These are phyloP conservation scores for Stylophora pistillata DNA, from an alignment of 64 coral and sea anemone genomes.

Conservation along the genomic window DNA sequence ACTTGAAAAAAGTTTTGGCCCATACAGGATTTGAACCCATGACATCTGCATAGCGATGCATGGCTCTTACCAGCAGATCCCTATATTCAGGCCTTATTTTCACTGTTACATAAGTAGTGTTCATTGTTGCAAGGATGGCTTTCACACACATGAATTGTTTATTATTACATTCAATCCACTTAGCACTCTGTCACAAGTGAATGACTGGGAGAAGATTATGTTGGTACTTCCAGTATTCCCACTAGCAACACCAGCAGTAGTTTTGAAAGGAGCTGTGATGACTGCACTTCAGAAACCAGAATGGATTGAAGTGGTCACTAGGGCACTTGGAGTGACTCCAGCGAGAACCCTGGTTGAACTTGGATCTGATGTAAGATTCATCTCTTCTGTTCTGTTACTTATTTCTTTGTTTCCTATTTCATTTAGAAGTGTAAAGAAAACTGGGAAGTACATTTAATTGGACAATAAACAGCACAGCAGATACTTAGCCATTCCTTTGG, in stretches of 20 bases:
- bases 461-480: no score
- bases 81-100: no score
- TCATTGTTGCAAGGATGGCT: no score
- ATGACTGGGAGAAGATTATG: constrained; percentile 27
- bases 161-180: background rate
- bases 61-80: no score
- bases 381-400: background rate
- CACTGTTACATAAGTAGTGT: no score
- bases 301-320: constrained; percentile 3
- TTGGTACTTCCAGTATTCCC: background rate
- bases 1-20: no score
- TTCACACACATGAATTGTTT: no score
- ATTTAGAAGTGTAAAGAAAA: no score
- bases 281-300: background rate
- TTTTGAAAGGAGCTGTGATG: background rate
- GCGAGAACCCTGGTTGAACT: background rate
- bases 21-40: no score
- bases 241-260: background rate
- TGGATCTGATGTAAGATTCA: background rate
- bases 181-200: background rate
- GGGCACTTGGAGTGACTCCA: background rate
- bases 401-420: background rate
- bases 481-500: no score
- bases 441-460: no score
- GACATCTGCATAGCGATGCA: no score